Evolutionary conservation across 2,888 invertebrate genomes (phyloP).

Genomic region (Brachypalpus laphriformis): DNA sequence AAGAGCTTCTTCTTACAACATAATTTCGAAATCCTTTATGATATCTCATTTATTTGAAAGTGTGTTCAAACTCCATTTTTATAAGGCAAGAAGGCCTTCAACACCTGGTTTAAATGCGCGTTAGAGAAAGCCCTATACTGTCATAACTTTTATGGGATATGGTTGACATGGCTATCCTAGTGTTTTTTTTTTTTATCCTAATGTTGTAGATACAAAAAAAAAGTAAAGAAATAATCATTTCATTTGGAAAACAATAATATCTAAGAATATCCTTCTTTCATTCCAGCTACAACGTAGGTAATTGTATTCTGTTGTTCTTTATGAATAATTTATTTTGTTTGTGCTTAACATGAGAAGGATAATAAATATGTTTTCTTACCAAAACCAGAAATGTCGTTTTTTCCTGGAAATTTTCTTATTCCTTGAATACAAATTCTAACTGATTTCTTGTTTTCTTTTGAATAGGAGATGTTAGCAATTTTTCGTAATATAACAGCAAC

Average conservation of each 20-base stretch:
- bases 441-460: constrained; percentile 1
- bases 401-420: neutral
- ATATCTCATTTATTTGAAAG: no score
- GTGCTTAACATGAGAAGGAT: constrained; percentile 27
- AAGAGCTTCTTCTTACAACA: no score
- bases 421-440: neutral
- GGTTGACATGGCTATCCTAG: neutral
- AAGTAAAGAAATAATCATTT: neutral
- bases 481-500: neutral
- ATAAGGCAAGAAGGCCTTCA: no score
- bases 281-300: neutral
- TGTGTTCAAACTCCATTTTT: no score
- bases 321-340: constrained; percentile 35
- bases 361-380: constrained; percentile 1
- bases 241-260: neutral
- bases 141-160: no score
- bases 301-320: constrained; percentile 32
- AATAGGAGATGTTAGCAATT: neutral
- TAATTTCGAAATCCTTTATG: no score
- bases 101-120: no score
- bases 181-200: neutral
- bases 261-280: neutral
- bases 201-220: neutral
- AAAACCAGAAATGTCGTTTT: neutral
- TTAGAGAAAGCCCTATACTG: no score